A percentile compares a stretch with the other conserved stretches of the same genome.
Evolutionary conservation across 2,888 invertebrate species (phyloP).

Genomic region (Zaprionus lineosus): DNA sequence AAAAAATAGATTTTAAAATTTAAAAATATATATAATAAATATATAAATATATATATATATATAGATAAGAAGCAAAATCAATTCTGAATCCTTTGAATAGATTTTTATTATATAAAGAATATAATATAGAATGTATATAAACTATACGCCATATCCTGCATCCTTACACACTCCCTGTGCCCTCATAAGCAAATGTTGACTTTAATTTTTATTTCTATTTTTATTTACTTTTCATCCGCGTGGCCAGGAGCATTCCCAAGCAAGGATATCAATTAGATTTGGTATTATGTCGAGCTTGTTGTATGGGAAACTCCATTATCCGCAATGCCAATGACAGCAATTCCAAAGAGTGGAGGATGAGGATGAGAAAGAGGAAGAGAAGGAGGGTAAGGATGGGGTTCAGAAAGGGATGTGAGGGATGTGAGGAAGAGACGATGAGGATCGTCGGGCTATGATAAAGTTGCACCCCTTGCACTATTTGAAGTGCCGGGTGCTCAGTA

Average conservation of each 20-base stretch:
- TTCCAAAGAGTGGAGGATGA: too few relatives aligned
- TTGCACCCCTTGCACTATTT: conserved; percentile 49
- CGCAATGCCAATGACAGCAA: conserved; percentile 29
- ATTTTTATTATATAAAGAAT: too few relatives aligned
- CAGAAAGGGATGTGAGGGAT: too few relatives aligned
- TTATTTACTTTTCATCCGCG: conserved; percentile 4
- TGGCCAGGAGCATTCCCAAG: background rate
- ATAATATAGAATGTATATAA: too few relatives aligned
- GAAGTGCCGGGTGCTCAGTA: conserved; percentile 35
- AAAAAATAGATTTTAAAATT: too few relatives aligned
- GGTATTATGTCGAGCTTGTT: conserved; percentile 10
- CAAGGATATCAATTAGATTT: conserved; percentile 22
- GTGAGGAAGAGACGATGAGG: conserved; percentile 17
- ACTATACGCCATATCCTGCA: too few relatives aligned
- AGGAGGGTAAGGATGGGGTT: background rate
- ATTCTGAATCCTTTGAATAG: too few relatives aligned
- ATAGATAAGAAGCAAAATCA: too few relatives aligned
- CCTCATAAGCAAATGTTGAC: too few relatives aligned
- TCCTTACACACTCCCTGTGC: too few relatives aligned
- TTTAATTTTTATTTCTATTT: conserved; percentile 1
- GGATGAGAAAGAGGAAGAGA: background rate
- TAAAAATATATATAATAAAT: too few relatives aligned
- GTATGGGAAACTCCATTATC: conserved; percentile 17
- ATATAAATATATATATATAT: too few relatives aligned
- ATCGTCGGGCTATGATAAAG: conserved; percentile 47